phyloP scores from a whole-genome alignment of 2,888 invertebrate species.

The Noctua janthina region DNA sequence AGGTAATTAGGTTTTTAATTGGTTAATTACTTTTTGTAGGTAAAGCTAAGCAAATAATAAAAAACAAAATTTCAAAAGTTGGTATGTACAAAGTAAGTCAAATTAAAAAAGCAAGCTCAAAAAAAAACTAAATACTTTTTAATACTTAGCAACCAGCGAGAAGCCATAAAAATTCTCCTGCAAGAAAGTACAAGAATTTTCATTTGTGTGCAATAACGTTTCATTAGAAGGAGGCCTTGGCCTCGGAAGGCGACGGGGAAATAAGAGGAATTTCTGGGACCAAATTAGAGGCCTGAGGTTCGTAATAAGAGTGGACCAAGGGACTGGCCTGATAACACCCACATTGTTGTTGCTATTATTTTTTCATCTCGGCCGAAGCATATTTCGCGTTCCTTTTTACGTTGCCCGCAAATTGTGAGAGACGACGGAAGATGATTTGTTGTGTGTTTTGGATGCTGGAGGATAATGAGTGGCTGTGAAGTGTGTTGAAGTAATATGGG shows the following conservation, averaged over 20 bases:
- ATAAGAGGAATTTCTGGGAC: conserved; percentile 66
- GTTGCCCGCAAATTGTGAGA: conserved; percentile 48
- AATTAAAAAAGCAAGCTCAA: not conserved
- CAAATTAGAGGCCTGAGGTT: conserved; percentile 85
- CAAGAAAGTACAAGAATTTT: conserved; percentile 59
- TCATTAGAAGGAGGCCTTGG: conserved; percentile 75
- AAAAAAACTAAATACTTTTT: not conserved
- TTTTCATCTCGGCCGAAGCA: conserved; percentile 80
- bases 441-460: conserved; percentile 41
- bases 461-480: conserved; percentile 44
- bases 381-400: conserved; percentile 73
- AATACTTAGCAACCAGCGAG: not conserved
- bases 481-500: conserved; percentile 42
- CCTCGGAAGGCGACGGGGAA: conserved; percentile 72
- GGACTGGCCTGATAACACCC: conserved; percentile 80
- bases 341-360: conserved; percentile 86
- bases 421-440: conserved; percentile 54
- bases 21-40: not conserved
- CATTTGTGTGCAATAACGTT: conserved; percentile 72
- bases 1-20: not conserved
- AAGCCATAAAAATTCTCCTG: conserved; percentile 15
- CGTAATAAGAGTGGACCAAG: conserved; percentile 86
- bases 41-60: not conserved
- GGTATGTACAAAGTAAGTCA: not conserved
- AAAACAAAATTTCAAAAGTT: not conserved